Evolutionary conservation across 2,888 invertebrate species (phyloP).

Genomic region (Terebella lapidaria): DNA sequence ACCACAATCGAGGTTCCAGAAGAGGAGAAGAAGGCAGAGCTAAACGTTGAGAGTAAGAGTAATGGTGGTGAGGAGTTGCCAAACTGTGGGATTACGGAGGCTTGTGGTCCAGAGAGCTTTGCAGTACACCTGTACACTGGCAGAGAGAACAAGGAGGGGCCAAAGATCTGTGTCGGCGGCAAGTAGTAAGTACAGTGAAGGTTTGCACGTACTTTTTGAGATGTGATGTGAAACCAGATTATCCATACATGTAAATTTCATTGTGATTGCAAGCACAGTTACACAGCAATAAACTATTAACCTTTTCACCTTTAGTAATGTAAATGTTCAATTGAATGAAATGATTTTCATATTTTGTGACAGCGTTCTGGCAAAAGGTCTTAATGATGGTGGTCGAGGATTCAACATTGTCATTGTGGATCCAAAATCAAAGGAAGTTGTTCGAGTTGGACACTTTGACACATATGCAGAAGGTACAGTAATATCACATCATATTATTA

Average conservation of each 20-base stretch:
- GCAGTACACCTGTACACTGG: slow-evolving; percentile 57
- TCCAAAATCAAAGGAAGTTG: slow-evolving; percentile 51
- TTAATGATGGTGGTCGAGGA: slow-evolving; percentile 58
- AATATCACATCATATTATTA: too few relatives aligned
- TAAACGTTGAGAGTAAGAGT: slow-evolving; percentile 5
- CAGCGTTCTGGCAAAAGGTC: slow-evolving; percentile 50
- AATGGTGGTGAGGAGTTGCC: slow-evolving; percentile 36
- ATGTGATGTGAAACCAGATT: too few relatives aligned
- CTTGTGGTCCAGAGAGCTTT: slow-evolving; percentile 52
- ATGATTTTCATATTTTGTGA: slow-evolving; percentile 18
- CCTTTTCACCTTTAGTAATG: too few relatives aligned
- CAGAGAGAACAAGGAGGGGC: slow-evolving; percentile 55
- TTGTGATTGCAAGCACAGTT: too few relatives aligned
- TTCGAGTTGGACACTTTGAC: slow-evolving; percentile 57
- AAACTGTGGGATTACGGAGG: slow-evolving; percentile 55
- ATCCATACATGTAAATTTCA: too few relatives aligned
- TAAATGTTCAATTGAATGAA: too few relatives aligned
- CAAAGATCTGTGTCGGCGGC: slow-evolving; percentile 58
- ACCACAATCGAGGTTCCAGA: slow-evolving; percentile 3
- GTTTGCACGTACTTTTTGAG: too few relatives aligned
- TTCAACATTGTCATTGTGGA: slow-evolving; percentile 58
- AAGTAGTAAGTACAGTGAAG: slow-evolving; percentile 54
- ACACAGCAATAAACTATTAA: too few relatives aligned
- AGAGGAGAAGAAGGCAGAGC: slow-evolving; percentile 2
- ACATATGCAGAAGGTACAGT: slow-evolving; percentile 57